A percentile compares a stretch with the other conserved stretches of the same genome.
These are phyloP conservation scores for Agapostemon virescens DNA, from an alignment of 2,888 invertebrate genomes.

Conservation along the genomic window DNA sequence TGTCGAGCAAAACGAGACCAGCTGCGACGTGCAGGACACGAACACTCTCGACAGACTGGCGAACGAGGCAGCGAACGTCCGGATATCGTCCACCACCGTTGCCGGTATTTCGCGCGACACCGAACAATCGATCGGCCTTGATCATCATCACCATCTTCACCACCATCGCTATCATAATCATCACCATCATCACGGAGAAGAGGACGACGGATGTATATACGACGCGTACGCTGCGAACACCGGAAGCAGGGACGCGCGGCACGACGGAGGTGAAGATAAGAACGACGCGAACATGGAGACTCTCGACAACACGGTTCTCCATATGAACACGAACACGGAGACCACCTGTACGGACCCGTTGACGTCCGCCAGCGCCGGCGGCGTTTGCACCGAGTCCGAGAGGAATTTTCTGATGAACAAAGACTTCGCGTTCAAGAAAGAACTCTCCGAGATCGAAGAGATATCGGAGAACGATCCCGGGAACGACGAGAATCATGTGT, in stretches of 20 bases:
- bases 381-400: slow-evolving; percentile 51
- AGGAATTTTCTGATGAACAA: slow-evolving; percentile 47
- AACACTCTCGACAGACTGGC: slow-evolving; percentile 18
- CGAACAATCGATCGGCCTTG: slow-evolving; percentile 23
- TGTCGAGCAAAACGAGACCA: not conserved
- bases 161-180: not conserved
- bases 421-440: slow-evolving; percentile 54
- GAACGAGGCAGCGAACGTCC: slow-evolving; percentile 2
- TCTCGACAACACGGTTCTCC: slow-evolving; percentile 16
- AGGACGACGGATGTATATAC: slow-evolving; percentile 10
- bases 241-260: slow-evolving; percentile 13
- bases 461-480: slow-evolving; percentile 63
- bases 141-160: not conserved
- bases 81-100: not conserved
- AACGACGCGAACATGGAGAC: slow-evolving; percentile 32
- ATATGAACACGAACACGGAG: slow-evolving; percentile 23
- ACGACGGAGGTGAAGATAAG: slow-evolving; percentile 20
- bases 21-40: slow-evolving; percentile 21
- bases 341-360: slow-evolving; percentile 22
- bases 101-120: not conserved
- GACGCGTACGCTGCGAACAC: slow-evolving; percentile 22
- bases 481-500: slow-evolving; percentile 73
- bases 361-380: not conserved
- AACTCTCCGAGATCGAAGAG: slow-evolving; percentile 42
- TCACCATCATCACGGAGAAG: not conserved